phyloP scores from a whole-genome alignment of 2,797 vertebrate species.

The Falco rusticolus region DNA sequence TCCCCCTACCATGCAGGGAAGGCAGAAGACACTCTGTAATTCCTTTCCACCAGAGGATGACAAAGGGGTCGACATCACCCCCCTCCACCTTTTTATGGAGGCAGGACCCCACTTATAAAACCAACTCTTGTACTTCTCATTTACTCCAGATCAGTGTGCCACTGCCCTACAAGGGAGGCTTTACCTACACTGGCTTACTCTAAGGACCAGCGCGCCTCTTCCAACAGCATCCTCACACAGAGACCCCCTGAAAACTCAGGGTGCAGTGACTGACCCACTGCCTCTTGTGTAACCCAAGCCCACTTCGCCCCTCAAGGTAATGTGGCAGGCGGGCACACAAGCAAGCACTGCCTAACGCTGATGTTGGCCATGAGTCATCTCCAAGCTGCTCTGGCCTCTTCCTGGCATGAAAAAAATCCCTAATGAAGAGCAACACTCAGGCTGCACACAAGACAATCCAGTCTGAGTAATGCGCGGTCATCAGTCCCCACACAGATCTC shows the following conservation, averaged over 20 bases:
- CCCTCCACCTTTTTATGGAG: background rate
- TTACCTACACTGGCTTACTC: background rate
- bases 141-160: background rate
- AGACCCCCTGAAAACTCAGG: background rate
- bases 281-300: background rate
- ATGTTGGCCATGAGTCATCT: background rate
- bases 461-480: background rate
- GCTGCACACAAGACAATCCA: background rate
- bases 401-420: background rate
- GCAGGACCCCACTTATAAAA: background rate
- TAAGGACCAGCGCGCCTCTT: background rate
- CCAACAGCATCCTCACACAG: background rate
- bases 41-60: background rate
- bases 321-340: rapidly evolving
- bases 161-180: background rate
- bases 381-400: background rate
- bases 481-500: background rate
- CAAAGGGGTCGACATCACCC: background rate
- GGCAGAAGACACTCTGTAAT: background rate
- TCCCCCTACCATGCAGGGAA: background rate
- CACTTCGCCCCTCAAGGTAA: background rate
- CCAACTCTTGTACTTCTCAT: background rate
- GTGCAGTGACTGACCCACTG: background rate
- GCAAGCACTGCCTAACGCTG: background rate
- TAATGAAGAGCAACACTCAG: background rate